These are phyloP conservation scores for Acanthosepion esculentum DNA, from an alignment of 2,888 invertebrate genomes.

Conservation along the genomic window DNA sequence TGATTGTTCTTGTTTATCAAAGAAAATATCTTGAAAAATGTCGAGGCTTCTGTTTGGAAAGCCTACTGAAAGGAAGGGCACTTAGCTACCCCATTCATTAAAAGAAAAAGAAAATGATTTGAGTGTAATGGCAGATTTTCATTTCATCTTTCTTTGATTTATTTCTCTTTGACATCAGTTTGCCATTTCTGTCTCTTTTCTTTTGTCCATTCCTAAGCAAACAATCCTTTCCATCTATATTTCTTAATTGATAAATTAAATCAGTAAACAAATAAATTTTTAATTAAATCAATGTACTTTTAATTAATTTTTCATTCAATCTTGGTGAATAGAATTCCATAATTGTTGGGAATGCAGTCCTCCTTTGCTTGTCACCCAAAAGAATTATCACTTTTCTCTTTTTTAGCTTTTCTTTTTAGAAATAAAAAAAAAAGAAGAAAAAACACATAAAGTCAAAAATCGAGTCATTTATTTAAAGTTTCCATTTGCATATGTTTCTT, in stretches of 20 bases:
- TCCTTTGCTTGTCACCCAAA: not conserved
- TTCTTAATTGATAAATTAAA: constrained; percentile 8
- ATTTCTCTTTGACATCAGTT: not conserved
- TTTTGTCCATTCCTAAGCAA: not conserved
- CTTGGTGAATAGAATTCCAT: constrained; percentile 21
- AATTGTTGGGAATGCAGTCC: constrained; percentile 22
- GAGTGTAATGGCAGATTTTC: not conserved
- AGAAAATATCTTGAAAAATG: not conserved
- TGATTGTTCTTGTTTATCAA: not conserved
- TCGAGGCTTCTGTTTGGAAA: not conserved
- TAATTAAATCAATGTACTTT: constrained; percentile 33
- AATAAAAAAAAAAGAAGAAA: not conserved
- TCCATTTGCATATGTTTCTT: not conserved
- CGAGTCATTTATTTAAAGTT: constrained; percentile 21
- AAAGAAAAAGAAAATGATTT: not conserved
- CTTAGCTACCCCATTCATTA: not conserved
- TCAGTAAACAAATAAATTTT: constrained; percentile 11
- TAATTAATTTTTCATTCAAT: constrained; percentile 22
- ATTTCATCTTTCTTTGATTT: not conserved
- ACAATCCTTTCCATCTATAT: constrained; percentile 33
- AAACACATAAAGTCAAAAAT: not conserved
- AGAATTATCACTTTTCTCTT: not conserved
- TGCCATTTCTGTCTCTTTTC: not conserved
- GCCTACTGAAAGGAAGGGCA: not conserved
- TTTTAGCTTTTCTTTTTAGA: not conserved